A percentile compares a stretch with the other conserved stretches of the same genome.
These are phyloP conservation scores for Trachelipus rathkii DNA, from an alignment of 1,140 invertebrate genomes.

Conservation along the genomic window DNA sequence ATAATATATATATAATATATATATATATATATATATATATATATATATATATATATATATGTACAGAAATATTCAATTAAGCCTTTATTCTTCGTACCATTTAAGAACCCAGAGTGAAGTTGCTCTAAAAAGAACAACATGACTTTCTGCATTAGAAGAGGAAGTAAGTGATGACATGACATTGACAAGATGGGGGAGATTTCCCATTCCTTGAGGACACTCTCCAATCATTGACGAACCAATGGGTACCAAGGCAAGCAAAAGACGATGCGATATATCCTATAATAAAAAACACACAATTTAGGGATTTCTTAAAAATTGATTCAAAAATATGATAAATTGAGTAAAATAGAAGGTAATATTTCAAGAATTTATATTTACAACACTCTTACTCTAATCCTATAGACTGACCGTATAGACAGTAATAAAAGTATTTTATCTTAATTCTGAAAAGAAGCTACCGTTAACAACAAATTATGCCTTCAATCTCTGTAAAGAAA, in stretches of 20 bases:
- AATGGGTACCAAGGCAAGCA: constrained; percentile 36
- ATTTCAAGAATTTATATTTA: no score
- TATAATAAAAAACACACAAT: not conserved
- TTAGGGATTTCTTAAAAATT: no score
- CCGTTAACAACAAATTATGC: no score
- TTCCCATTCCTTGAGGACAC: constrained; percentile 32
- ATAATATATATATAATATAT: no score
- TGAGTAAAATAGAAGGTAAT: no score
- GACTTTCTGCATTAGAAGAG: constrained; percentile 69
- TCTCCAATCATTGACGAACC: constrained; percentile 32
- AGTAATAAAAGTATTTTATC: no score
- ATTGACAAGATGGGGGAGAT: constrained; percentile 60
- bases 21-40: no score
- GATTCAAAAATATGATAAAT: no score
- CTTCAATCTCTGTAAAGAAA: not conserved
- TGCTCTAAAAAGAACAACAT: constrained; percentile 72
- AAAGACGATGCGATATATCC: constrained; percentile 27
- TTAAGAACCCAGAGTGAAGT: constrained; percentile 68
- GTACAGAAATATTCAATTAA: constrained; percentile 5
- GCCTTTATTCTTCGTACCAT: constrained; percentile 51
- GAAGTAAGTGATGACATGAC: constrained; percentile 76
- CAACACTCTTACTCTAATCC: no score
- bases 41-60: not conserved
- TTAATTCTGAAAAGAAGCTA: no score
- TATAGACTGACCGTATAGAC: no score